Evolutionary conservation across 2,797 vertebrate species (phyloP), one percentile per base, ranked within the genome.

Genomic region (Phoxinus dragarum): DNA sequence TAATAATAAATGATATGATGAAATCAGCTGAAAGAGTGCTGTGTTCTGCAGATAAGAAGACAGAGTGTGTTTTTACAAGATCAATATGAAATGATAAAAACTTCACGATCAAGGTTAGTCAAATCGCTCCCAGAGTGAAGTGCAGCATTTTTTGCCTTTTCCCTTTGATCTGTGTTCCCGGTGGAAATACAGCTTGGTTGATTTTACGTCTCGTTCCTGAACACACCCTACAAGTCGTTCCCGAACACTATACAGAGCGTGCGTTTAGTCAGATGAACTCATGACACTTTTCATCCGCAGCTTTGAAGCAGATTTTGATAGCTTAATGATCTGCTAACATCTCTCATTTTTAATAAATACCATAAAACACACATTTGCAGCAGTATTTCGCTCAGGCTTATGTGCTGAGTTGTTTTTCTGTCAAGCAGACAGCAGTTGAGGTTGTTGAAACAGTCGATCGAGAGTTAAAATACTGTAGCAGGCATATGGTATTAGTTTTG

Each of bases 1-100:
- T 88, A 84, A 87, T 90, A 89, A 87, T 89, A 85, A 90, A 91
- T 85, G 77, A 86, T 86, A 52, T 90, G 86, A 82, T 90, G 89
- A 91, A 90, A 90, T 87, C 47, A 23, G 1, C 40, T 79, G 88
- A 87, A 86, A 89, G 84, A 86, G 69, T 74, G 54, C 42, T 49
- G 67, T 85, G 47, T 80, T 74, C 59, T 77, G 71, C 74, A 67
- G 76, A 74, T 38, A 59, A 76, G 71, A 34, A 40, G 75, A 77
- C 69, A 23, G 66, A 69, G 54, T 86, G 67, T 64, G 72, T 72
- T 85, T 77, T 82, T 78, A 61, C 80, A 82, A 86, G 75, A 81
- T 83, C 80, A 81, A 72, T 77, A 82, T 88, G 52, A 88, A 87
- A 85, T 81, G 81, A 85, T 76, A 84, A 54, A 82, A 71, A 77